These are phyloP conservation scores for Corvus hawaiiensis DNA, from an alignment of 2,113 vertebrate genomes.

Conservation along the genomic window DNA sequence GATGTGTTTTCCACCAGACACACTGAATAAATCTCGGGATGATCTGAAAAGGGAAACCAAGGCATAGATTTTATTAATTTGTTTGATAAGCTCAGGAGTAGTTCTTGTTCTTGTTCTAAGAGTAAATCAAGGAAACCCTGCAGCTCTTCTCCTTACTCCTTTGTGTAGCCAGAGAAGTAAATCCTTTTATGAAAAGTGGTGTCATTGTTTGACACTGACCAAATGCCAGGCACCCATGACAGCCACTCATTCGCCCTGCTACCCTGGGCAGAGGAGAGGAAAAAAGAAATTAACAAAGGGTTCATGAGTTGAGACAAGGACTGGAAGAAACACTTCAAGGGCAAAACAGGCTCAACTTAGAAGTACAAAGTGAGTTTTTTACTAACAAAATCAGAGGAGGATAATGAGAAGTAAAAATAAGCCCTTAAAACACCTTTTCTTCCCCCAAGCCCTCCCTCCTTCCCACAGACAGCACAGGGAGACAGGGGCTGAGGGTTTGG, in stretches of 20 bases:
- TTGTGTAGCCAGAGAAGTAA: neutral
- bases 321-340: neutral
- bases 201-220: neutral
- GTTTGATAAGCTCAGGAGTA: neutral
- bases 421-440: neutral
- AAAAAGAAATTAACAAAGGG: neutral
- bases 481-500: no score
- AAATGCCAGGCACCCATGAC: neutral
- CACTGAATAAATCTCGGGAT: neutral
- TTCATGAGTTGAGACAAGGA: neutral
- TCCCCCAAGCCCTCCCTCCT: neutral
- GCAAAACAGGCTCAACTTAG: neutral
- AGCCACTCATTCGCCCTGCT: neutral
- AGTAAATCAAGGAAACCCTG: neutral
- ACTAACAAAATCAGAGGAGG: neutral
- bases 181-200: neutral
- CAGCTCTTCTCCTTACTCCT: neutral
- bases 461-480: fast-evolving
- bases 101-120: neutral
- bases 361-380: neutral
- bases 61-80: neutral
- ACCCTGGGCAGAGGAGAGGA: neutral
- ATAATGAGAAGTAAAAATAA: neutral
- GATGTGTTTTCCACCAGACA: neutral
- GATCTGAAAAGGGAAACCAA: neutral